Conservation (phyloP, 2,888 invertebrate genomes). For the Antheraea yamamai region DNA sequence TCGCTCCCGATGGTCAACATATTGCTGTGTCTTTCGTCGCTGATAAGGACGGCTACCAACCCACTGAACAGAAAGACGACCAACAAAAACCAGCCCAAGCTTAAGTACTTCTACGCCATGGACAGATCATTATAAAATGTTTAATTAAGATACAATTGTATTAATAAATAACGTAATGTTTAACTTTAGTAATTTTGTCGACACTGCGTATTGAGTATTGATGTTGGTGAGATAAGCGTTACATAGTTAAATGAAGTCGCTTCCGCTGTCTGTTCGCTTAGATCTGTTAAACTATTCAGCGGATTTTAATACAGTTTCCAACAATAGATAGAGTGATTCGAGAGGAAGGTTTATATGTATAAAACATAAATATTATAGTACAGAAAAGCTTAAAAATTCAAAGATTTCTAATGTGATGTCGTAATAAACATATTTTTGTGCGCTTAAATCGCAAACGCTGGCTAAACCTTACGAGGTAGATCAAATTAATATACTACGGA, state of each 20-base stretch:
- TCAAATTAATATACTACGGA: too few relatives aligned
- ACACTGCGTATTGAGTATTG: background rate
- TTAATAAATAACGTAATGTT: background rate
- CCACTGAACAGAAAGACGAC: conserved; percentile 58
- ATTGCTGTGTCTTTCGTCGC: conserved; percentile 84
- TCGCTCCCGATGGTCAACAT: conserved; percentile 84
- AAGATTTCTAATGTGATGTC: too few relatives aligned
- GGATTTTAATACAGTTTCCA: too few relatives aligned
- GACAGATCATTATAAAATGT: background rate
- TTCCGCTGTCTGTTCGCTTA: too few relatives aligned
- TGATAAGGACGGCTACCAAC: conserved; percentile 84
- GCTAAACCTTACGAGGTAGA: too few relatives aligned
- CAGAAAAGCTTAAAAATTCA: too few relatives aligned
- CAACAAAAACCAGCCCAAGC: conserved; percentile 38
- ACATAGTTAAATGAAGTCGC: background rate
- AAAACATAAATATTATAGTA: too few relatives aligned
- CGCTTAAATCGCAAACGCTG: too few relatives aligned
- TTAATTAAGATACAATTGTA: background rate
- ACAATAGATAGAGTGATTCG: too few relatives aligned
- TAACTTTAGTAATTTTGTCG: background rate
- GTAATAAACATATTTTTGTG: too few relatives aligned
- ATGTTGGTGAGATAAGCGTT: background rate
- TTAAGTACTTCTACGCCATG: background rate
- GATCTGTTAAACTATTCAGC: too few relatives aligned
- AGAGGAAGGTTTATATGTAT: too few relatives aligned